These are phyloP conservation scores for Drepanosiphum platanoidis DNA, from an alignment of 2,888 invertebrate species.

Conservation along the genomic window DNA sequence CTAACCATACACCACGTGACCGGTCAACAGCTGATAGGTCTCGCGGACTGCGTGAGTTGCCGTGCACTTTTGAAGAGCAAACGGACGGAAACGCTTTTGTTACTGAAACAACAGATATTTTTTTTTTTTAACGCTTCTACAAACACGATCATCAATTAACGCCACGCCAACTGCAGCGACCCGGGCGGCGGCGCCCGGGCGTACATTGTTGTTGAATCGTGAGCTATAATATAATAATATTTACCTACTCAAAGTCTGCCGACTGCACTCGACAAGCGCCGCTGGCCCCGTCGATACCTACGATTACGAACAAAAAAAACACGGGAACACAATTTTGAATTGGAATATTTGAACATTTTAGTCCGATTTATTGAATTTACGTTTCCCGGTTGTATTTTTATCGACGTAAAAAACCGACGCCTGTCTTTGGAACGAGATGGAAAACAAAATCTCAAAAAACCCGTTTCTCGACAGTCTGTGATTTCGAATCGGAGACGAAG, in stretches of 20 bases:
- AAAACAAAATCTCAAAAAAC: neutral
- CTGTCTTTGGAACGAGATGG: too few species aligned
- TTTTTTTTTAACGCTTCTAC: neutral
- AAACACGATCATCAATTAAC: constrained; percentile 5
- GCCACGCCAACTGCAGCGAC: neutral
- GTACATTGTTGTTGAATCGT: neutral
- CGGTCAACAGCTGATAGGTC: neutral
- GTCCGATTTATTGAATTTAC: constrained; percentile 40
- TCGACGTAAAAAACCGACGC: neutral
- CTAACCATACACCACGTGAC: constrained; percentile 6
- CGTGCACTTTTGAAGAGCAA: neutral
- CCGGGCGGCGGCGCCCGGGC: neutral
- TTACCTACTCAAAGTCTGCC: neutral
- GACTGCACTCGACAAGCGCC: neutral
- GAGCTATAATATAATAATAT: neutral
- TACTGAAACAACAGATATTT: neutral
- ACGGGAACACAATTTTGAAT: constrained; percentile 37
- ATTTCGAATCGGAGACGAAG: too few species aligned
- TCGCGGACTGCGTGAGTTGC: neutral
- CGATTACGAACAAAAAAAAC: too few species aligned
- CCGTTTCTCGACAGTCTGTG: too few species aligned
- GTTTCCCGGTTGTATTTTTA: constrained; percentile 1
- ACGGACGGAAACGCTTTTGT: neutral
- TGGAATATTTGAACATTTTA: constrained; percentile 32
- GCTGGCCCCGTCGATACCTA: too few species aligned